Conservation (phyloP, 2,113 vertebrate species). For the Leucoraja erinaceus region DNA sequence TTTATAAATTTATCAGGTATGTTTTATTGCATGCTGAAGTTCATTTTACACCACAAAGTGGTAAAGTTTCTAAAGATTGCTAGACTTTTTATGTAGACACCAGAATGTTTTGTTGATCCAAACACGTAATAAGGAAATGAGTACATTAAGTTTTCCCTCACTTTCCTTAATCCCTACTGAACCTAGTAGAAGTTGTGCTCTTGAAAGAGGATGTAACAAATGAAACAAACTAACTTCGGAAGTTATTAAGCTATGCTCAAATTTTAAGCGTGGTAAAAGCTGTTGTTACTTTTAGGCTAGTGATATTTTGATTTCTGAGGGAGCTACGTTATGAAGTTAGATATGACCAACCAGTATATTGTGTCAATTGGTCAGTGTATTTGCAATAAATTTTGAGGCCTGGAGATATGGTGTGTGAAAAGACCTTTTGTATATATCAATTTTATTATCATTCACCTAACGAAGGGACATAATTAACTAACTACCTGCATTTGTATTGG, state of each 20-base stretch:
- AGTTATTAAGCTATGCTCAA: neutral
- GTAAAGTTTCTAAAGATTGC: neutral
- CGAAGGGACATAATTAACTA: neutral
- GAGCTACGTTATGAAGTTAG: neutral
- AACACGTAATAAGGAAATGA: neutral
- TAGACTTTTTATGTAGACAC: neutral
- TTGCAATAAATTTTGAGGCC: neutral
- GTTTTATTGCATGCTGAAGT: neutral
- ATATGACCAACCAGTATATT: too few species aligned
- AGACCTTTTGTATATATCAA: neutral
- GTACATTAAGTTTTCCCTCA: neutral
- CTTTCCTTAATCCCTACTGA: neutral
- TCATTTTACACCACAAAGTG: neutral
- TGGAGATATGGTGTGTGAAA: neutral
- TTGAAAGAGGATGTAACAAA: neutral
- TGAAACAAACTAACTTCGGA: neutral
- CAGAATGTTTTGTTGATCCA: neutral
- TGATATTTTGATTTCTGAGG: neutral
- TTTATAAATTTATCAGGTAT: neutral
- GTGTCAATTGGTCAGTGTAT: too few species aligned
- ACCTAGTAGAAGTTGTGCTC: neutral
- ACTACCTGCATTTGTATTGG: neutral
- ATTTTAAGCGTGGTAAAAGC: neutral
- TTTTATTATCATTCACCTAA: neutral
- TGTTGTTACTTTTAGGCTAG: neutral